Evolutionary conservation across 1,140 invertebrate genomes (phyloP), one percentile per base, ranked within the genome.

Genomic region (Drosophila kikkawai): DNA sequence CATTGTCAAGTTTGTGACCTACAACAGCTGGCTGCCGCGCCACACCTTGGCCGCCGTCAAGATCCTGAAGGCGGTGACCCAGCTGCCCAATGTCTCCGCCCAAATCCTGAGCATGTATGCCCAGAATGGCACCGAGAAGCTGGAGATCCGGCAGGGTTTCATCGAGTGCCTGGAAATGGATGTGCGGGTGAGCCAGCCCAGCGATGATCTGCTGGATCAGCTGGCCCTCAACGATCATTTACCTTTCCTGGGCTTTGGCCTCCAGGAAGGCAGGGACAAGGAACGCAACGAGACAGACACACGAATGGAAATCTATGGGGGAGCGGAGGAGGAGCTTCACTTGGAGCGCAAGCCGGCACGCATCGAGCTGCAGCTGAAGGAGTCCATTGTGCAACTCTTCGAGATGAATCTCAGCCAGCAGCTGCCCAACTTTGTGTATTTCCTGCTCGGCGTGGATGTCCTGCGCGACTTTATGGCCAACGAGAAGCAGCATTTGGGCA

Each of bases 141-240:
- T 93, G 0, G 93, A 93, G 42, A 94, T 97, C 55, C 82, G 97
- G 37, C 96, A 97, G 86, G 97, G 96, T 0, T 98, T 98, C 93
- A 97, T 98, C 29, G 97, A 98, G 84, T 97, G 97, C 88, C 91
- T 99, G 42, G 97, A 98, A 82, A 93, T 94, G 59, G 96, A 97
- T 58, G 94, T 94, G 45, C 39, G 48, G 0, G 36, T 26, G 8
- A 84, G 91, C 69, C 48, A 50, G 1, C 53, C 64, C 3, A 32
- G 59, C 17, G 79, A 90, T 0, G 65, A 79, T 7, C 17, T 48
- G 4, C 37, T 66, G 2, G 67, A 73, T 9, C 22, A 69, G 7
- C 6, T 68, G 19, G 32, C 51, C 29, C 34, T 66, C 5, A 74
- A 73, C 55, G 68, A 60, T 8, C 68, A 60, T 6, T 26, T 60